Evolutionary conservation across 1,140 invertebrate genomes (phyloP).

Genomic region (Aphelinus atriplicis): DNA sequence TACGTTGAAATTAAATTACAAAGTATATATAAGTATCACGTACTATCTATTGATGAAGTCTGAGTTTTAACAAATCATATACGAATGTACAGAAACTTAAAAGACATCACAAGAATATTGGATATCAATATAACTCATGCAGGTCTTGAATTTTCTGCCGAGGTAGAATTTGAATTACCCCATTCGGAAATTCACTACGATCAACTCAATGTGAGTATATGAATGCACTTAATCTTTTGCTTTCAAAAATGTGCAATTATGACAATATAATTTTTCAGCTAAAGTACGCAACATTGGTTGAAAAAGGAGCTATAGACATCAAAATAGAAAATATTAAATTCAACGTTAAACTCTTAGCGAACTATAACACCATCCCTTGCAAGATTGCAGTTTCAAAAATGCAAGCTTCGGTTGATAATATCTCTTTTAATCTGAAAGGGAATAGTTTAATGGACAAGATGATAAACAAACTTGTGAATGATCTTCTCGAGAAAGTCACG

Average conservation of each 20-base stretch:
- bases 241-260: background rate
- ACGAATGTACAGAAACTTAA: background rate
- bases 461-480: background rate
- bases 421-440: background rate
- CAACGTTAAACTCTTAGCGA: background rate
- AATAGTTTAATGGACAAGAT: background rate
- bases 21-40: background rate
- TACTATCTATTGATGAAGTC: background rate
- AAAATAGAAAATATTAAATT: background rate
- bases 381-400: background rate
- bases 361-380: slow-evolving; percentile 7
- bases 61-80: background rate
- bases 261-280: background rate
- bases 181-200: background rate
- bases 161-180: background rate
- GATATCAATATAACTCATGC: slow-evolving; percentile 3
- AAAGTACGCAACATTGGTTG: background rate
- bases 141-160: background rate
- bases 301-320: background rate
- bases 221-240: background rate
- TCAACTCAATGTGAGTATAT: background rate
- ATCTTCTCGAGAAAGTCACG: background rate
- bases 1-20: background rate
- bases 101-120: background rate
- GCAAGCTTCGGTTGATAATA: background rate